Conservation (phyloP, 2,888 invertebrate species). For the Geophilus truncorum region DNA sequence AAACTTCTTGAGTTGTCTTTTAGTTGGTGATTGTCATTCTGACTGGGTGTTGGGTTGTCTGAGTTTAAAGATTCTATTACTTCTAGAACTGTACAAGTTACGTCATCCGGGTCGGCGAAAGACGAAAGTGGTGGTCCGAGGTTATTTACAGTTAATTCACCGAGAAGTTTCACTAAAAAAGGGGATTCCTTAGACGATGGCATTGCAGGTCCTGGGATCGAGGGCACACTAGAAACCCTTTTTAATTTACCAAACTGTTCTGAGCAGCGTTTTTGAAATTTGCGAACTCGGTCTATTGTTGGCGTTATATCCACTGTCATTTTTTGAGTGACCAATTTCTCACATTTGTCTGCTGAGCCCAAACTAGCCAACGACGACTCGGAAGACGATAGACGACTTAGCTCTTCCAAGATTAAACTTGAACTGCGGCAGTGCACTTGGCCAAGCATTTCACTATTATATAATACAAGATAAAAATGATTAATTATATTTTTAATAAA, state of each 20-base stretch:
- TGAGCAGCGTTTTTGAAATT: background rate
- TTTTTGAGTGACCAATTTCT: background rate
- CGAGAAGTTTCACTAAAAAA: slow-evolving; percentile 16
- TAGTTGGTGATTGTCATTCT: background rate
- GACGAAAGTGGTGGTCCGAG: background rate
- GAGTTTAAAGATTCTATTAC: slow-evolving; percentile 43
- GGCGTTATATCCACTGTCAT: background rate
- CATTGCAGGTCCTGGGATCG: background rate
- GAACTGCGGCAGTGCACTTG: slow-evolving; percentile 35
- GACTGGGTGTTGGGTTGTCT: slow-evolving; percentile 32
- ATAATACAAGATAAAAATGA: background rate
- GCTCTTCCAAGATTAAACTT: slow-evolving; percentile 33
- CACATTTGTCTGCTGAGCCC: slow-evolving; percentile 28
- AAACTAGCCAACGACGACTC: slow-evolving; percentile 38
- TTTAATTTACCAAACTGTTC: background rate
- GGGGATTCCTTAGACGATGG: background rate
- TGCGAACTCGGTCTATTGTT: background rate
- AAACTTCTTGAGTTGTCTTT: background rate
- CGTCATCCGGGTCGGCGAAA: background rate
- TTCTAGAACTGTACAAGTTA: slow-evolving; percentile 42
- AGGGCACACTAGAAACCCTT: slow-evolving; percentile 8
- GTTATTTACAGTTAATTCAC: background rate
- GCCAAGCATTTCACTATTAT: slow-evolving; percentile 32
- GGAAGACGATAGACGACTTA: slow-evolving; percentile 37
- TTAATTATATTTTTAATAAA: background rate